Percentiles rank a stretch among this genome's conserved stretches.
These are phyloP conservation scores for Sphaerophoria rueppellii DNA, from an alignment of 2,888 invertebrate species.

Conservation along the genomic window DNA sequence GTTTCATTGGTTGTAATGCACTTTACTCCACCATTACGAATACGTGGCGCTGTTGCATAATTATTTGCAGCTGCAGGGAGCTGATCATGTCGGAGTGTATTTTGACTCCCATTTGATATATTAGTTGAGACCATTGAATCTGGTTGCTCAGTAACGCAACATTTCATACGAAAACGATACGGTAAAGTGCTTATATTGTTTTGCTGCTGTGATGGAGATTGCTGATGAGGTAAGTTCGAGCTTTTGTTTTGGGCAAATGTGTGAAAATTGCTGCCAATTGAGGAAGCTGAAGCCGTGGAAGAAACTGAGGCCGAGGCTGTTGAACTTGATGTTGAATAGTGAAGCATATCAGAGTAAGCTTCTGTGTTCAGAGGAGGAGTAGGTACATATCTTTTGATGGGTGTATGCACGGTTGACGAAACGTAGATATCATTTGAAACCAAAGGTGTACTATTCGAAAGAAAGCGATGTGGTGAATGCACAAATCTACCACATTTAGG, in stretches of 20 bases:
- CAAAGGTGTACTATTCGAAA: constrained; percentile 77
- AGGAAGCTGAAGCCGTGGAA: neutral
- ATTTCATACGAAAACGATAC: constrained; percentile 80
- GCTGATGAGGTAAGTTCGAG: constrained; percentile 69
- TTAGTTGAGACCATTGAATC: constrained; percentile 31
- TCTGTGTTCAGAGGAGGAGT: constrained; percentile 81
- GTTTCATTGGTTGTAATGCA: constrained; percentile 50
- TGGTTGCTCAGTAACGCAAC: constrained; percentile 76
- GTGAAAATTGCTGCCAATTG: constrained; percentile 62
- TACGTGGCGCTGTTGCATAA: constrained; percentile 77
- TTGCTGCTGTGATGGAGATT: constrained; percentile 48
- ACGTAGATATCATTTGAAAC: constrained; percentile 80
- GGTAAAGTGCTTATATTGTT: constrained; percentile 77
- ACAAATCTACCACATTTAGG: constrained; percentile 76
- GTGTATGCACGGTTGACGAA: constrained; percentile 81
- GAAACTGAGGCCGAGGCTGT: constrained; percentile 56
- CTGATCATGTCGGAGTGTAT: constrained; percentile 69
- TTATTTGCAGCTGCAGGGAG: constrained; percentile 74
- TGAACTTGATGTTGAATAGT: constrained; percentile 66
- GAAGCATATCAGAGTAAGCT: constrained; percentile 75
- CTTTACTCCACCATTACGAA: constrained; percentile 65
- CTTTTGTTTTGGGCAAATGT: constrained; percentile 62
- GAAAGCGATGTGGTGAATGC: constrained; percentile 76
- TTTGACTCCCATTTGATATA: constrained; percentile 59
- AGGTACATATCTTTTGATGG: constrained; percentile 82